Evolutionary conservation across 2,113 vertebrate genomes (phyloP).

Genomic region (Ovibos moschatus): DNA sequence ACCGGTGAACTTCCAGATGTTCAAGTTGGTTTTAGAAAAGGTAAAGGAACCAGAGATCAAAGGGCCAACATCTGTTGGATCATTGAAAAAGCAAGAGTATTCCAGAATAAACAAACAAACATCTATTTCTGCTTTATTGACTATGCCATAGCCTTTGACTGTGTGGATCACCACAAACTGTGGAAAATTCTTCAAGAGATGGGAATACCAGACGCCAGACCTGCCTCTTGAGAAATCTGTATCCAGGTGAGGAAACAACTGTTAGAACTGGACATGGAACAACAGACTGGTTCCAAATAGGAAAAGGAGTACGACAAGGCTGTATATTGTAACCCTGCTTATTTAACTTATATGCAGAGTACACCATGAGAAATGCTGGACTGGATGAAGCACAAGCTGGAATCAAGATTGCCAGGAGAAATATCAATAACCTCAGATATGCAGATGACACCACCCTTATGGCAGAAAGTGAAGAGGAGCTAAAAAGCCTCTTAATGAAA

Average conservation of each 20-base stretch:
- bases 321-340: background rate
- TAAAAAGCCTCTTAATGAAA: background rate
- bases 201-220: background rate
- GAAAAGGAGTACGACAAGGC: background rate
- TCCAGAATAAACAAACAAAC: background rate
- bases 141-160: background rate
- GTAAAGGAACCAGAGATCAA: background rate
- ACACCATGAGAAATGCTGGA: background rate
- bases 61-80: background rate
- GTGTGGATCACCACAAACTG: background rate
- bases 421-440: background rate
- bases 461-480: background rate
- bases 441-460: fast-evolving
- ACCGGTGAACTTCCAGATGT: background rate
- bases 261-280: background rate
- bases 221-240: background rate
- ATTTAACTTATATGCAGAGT: background rate
- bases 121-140: background rate
- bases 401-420: background rate
- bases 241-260: background rate
- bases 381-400: background rate
- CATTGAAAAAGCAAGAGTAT: background rate
- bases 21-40: background rate
- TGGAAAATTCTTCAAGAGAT: background rate
- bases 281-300: background rate